Base-by-base conservation (phyloP, 53 echinoderm and acorn worm species). In the Crossaster papposus region DNA sequence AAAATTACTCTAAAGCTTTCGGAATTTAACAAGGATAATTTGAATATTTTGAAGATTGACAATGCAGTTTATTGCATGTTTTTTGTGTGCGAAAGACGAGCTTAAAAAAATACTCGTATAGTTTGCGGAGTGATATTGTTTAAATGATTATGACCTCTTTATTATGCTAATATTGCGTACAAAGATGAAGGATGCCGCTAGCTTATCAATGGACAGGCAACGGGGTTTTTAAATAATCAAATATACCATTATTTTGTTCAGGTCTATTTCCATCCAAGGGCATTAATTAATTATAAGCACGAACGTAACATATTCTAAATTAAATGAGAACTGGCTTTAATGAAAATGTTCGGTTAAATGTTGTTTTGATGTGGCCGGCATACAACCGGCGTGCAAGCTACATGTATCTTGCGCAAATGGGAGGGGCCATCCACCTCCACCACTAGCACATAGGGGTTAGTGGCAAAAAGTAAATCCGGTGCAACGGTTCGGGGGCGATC, bases 61-160 rank as follows among this genome's bases (percentile, higher is more conserved):
- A 34, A 1, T 14, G 18, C 28, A 31, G 34, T 30, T 2, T n/a
- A 58, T 2, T 81, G 12, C 26, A 62, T 33, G 20, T 18, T 10
- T 17, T 0, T 81, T 23, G n/a, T 55, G 6, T 63, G 7, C 54
- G 20, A 22, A 22, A 32, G 2, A 79, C 26, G 30, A 15, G 24
- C 15, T 28, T 51, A 31, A 32, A 81, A 9, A 32, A 63, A 10
- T 31, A 30, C 31, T 81, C 32, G 30, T 20, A 31, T 29, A 18
- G 0, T 15, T 18, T 12, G 87, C 77, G 87, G 87, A 87, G 87
- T 87, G 24, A 87, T 87, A 31, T 72, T 37, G 36, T 64, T 75
- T 54, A 76, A 87, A 77, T 87, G 85, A 83, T 91, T 83, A 83
- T 84, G 85, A 84, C 84, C 84, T 85, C 91, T 85, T 91, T 91